phyloP scores from a whole-genome alignment of 2,113 vertebrate genomes.

The Apaloderma vittatum region DNA sequence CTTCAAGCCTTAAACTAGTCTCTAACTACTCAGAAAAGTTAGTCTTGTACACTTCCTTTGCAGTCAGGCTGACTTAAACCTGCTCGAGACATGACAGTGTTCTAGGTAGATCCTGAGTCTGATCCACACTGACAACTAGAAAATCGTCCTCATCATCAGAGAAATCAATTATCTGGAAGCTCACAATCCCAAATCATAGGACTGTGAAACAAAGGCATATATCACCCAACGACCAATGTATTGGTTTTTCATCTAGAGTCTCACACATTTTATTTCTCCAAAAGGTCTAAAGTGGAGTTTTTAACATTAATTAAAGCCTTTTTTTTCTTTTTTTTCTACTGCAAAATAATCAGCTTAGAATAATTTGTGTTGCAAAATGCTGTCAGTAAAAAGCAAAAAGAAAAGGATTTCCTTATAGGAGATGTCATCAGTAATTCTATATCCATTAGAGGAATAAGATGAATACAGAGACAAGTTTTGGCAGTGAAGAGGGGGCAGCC shows the following conservation, averaged over 20 bases:
- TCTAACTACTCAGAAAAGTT: background rate
- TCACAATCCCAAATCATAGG: background rate
- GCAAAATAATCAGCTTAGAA: background rate
- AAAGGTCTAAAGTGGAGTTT: background rate
- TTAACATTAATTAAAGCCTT: background rate
- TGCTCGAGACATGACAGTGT: background rate
- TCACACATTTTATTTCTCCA: background rate
- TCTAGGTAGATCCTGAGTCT: background rate
- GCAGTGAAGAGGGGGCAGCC: background rate
- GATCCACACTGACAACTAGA: background rate
- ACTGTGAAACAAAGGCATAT: background rate
- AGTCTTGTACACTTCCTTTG: background rate
- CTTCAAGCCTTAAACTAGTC: background rate
- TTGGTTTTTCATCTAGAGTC: background rate
- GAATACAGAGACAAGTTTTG: background rate
- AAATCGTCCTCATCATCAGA: background rate
- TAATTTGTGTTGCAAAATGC: background rate
- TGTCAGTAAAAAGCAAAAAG: background rate
- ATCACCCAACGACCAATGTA: background rate
- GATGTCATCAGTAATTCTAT: background rate
- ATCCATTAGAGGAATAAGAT: background rate
- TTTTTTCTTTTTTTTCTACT: background rate
- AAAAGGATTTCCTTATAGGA: background rate
- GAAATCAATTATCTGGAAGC: background rate
- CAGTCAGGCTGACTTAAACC: background rate